Evolutionary conservation across 2,113 vertebrate genomes (phyloP).

Genomic region (Lamprotornis superbus): DNA sequence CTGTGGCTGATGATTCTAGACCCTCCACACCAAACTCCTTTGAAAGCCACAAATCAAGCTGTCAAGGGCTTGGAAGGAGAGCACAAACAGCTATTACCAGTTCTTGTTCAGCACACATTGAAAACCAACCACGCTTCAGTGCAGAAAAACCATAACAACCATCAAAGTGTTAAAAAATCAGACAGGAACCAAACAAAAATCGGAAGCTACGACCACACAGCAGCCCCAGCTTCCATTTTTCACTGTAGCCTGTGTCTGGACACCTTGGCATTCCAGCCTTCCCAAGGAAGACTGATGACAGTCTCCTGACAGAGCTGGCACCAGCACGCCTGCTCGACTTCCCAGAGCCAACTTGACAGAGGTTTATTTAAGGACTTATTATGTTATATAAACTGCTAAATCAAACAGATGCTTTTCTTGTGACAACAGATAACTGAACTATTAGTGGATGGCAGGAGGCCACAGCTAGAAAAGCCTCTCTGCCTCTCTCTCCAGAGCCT

Average conservation of each 20-base stretch:
- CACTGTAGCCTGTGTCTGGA: not conserved
- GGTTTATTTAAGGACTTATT: constrained; percentile 63
- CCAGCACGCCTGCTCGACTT: not conserved
- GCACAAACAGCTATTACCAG: not conserved
- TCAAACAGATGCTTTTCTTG: constrained; percentile 61
- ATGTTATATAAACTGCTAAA: constrained; percentile 59
- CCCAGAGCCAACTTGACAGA: constrained; percentile 32
- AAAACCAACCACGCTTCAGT: not conserved
- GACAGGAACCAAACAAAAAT: not conserved
- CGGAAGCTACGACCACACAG: not conserved
- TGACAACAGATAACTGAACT: constrained; percentile 54
- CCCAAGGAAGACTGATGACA: constrained; percentile 31
- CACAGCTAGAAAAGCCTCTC: constrained; percentile 4
- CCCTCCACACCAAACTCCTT: not conserved
- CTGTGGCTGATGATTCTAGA: not conserved
- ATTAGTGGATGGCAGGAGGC: constrained; percentile 37
- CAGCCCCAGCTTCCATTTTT: not conserved
- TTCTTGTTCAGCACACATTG: not conserved
- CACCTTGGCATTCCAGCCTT: constrained; percentile 19
- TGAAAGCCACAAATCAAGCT: not conserved
- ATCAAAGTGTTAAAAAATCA: not conserved
- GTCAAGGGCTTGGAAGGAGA: not conserved
- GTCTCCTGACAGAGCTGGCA: constrained; percentile 25
- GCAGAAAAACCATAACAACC: not conserved
- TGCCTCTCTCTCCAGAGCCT: not conserved